Base-by-base conservation (phyloP, 2,113 vertebrate species). In the Prunella fulvescens region DNA sequence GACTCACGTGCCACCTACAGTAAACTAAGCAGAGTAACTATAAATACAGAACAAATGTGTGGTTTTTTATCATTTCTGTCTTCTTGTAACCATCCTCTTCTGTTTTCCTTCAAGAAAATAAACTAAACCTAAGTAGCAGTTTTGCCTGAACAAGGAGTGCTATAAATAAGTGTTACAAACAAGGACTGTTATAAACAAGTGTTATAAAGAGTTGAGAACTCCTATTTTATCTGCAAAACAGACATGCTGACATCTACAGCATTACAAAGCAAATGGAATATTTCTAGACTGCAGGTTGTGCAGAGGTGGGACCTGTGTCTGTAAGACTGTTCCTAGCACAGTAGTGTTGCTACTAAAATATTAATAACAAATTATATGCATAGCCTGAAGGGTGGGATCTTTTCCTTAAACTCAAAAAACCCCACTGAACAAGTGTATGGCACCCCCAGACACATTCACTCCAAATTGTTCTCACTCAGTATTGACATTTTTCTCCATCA, bases 401-500 rank as follows among this genome's bases (percentile, higher is more conserved):
- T 81, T 57, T 70, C 10, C n/a, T 94, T 81, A 80, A 58, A 54
- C 23, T 47, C 45, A 62, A 72, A 67, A 90, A 56, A 42, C 0
- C 1, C 3, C 54, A 62, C 25, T 15, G 50, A 93, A 91, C 47
- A 80, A 91, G 40, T 10, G 3, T 62, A 71, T 45, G 56, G 92
- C 56, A 88, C 72, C 56, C 73, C 53, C 82, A 81, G 65, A 93
- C 40, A 74, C 37, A 40, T 19, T 94, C 54, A 62, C 14, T 88
- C n/a, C 51, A 48, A 62, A 83, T 83, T 93, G 40, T 87, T 81
- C 64, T 80, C 62, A 76, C 50, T 94, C 51, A 29, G 22, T 83
- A 83, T 86, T 81, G 90, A 67, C n/a, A 88, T 92, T 94, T 92
- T 92, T 84, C 56, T 73, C 60, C 72, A 88, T 94, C 92, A 81